Percentiles rank a stretch among this genome's conserved stretches.
These are phyloP conservation scores for Toxotes jaculatrix DNA, from an alignment of 2,113 vertebrate species.

Conservation along the genomic window DNA sequence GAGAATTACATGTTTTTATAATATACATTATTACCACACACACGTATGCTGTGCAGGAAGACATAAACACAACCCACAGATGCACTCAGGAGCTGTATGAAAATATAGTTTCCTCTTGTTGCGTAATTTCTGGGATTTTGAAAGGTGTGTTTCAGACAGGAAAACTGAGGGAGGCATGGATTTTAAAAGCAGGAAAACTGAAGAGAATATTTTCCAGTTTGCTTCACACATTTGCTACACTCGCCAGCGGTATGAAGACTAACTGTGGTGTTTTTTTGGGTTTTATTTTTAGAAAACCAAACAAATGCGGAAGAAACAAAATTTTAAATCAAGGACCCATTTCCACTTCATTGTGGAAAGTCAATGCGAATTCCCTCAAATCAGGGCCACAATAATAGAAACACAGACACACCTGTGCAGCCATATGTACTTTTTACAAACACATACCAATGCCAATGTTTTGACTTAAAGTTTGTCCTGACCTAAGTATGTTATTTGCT, in stretches of 20 bases:
- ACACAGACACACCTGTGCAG: background rate
- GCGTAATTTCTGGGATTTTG: background rate
- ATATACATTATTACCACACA: background rate
- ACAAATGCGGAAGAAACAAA: background rate
- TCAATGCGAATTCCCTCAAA: background rate
- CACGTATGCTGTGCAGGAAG: background rate
- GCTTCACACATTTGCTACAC: background rate
- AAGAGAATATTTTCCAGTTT: background rate
- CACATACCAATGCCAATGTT: background rate
- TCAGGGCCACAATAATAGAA: background rate
- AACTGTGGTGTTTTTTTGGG: background rate
- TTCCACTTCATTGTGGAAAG: background rate
- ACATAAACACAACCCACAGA: background rate
- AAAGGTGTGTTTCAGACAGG: background rate
- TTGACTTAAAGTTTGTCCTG: background rate
- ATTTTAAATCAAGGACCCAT: background rate
- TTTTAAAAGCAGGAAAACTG: background rate
- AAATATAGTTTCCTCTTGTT: background rate
- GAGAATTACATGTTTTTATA: conserved; percentile 6
- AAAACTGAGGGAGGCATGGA: background rate
- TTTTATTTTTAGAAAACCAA: background rate
- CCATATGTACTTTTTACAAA: background rate
- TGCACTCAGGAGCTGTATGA: background rate
- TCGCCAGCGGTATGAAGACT: background rate
- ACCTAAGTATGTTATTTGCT: background rate